Conservation (phyloP, 2,113 vertebrate genomes). For the Melanerpes formicivorus region DNA sequence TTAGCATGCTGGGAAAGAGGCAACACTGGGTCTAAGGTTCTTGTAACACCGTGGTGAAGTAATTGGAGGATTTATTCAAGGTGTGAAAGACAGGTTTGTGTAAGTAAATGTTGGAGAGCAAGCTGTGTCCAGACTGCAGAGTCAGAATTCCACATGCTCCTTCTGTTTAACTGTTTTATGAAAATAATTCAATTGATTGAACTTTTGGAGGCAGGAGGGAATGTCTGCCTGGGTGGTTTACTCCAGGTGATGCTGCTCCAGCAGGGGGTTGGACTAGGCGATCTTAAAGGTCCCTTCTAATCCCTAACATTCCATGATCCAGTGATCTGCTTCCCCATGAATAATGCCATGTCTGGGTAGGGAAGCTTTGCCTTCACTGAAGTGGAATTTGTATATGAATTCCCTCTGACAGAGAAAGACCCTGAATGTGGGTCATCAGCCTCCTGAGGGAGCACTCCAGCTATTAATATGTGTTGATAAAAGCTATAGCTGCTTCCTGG, state of each 20-base stretch:
- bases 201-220: neutral
- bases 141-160: neutral
- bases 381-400: neutral
- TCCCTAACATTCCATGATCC: no score
- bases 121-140: neutral
- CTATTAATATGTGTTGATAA: neutral
- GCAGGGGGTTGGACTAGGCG: no score
- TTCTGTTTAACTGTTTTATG: neutral
- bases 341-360: fast-evolving
- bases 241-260: no score
- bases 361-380: neutral
- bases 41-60: neutral
- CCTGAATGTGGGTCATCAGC: neutral
- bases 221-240: neutral
- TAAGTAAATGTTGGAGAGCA: neutral
- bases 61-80: neutral
- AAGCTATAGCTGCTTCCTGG: neutral
- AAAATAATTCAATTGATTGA: neutral
- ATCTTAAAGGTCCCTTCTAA: no score
- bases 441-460: neutral
- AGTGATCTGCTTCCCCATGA: neutral
- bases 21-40: neutral
- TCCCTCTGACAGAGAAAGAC: neutral
- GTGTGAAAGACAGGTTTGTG: neutral
- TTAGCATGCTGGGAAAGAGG: neutral